phyloP scores from a whole-genome alignment of 2,888 invertebrate species.

The Andrena praecox region DNA sequence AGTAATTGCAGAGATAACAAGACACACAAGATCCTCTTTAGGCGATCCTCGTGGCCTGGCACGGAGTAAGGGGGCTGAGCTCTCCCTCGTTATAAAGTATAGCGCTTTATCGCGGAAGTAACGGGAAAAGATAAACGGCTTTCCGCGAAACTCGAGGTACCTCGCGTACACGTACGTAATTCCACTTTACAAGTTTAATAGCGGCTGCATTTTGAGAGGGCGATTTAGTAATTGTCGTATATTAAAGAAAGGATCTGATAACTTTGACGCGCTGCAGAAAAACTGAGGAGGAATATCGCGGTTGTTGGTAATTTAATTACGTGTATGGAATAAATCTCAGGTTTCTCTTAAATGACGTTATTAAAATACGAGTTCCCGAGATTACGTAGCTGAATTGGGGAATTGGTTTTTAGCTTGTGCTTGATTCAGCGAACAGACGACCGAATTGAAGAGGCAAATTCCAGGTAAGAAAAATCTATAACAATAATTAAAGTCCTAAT shows the following conservation, averaged over 20 bases:
- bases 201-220: neutral
- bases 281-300: too few relatives aligned
- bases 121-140: conserved; percentile 49
- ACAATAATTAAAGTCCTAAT: too few relatives aligned
- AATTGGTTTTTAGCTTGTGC: too few relatives aligned
- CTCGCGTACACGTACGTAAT: conserved; percentile 3
- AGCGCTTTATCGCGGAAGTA: conserved; percentile 42
- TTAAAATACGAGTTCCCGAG: too few relatives aligned
- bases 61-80: conserved; percentile 3
- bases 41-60: neutral
- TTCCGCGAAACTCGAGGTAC: conserved; percentile 38
- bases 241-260: neutral
- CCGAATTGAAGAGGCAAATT: neutral
- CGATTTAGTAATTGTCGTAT: conserved; percentile 1
- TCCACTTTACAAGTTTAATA: conserved; percentile 21
- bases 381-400: too few relatives aligned
- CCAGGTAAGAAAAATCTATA: neutral
- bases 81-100: conserved; percentile 29
- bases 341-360: neutral
- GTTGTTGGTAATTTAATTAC: too few relatives aligned
- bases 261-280: neutral
- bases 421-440: too few relatives aligned
- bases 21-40: conserved; percentile 24
- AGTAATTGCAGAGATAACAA: conserved; percentile 71
- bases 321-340: too few relatives aligned